Percentiles rank a stretch among this genome's conserved stretches.
These are phyloP conservation scores for Orycteropus afer DNA, from an alignment of 2,113 vertebrate genomes.

Conservation along the genomic window DNA sequence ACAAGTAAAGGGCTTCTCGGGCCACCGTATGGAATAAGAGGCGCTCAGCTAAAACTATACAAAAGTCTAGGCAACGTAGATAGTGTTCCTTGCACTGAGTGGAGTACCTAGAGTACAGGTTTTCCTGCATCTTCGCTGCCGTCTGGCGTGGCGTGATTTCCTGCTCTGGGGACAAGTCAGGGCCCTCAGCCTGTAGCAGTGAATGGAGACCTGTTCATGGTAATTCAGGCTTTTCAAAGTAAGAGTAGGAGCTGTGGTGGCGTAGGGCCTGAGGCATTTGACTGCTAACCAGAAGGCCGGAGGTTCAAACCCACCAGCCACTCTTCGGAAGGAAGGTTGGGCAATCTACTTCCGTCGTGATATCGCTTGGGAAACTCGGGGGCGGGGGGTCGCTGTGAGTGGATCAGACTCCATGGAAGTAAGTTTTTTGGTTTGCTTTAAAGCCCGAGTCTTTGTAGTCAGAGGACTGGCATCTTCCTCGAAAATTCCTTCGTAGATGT, in stretches of 20 bases:
- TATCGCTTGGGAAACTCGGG: too few species aligned
- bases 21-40: background rate
- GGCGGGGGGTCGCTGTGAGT: too few species aligned
- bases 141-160: accelerated
- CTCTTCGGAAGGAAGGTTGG: too few species aligned
- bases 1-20: accelerated
- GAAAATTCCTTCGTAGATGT: accelerated
- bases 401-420: too few species aligned
- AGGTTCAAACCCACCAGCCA: too few species aligned
- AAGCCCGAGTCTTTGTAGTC: background rate
- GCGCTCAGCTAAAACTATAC: accelerated
- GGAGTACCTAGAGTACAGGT: accelerated
- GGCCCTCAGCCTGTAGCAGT: too few species aligned
- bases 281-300: too few species aligned
- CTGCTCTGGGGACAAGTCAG: too few species aligned
- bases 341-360: too few species aligned
- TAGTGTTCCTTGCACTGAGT: accelerated
- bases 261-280: too few species aligned
- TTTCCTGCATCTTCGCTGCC: accelerated
- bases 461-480: background rate
- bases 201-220: background rate
- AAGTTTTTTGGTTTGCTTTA: too few species aligned
- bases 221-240: background rate
- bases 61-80: accelerated
- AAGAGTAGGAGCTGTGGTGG: too few species aligned